Percentiles rank a stretch among this genome's conserved stretches.
These are phyloP conservation scores for Electrophaes corylata DNA, from an alignment of 2,888 invertebrate species.

Conservation along the genomic window DNA sequence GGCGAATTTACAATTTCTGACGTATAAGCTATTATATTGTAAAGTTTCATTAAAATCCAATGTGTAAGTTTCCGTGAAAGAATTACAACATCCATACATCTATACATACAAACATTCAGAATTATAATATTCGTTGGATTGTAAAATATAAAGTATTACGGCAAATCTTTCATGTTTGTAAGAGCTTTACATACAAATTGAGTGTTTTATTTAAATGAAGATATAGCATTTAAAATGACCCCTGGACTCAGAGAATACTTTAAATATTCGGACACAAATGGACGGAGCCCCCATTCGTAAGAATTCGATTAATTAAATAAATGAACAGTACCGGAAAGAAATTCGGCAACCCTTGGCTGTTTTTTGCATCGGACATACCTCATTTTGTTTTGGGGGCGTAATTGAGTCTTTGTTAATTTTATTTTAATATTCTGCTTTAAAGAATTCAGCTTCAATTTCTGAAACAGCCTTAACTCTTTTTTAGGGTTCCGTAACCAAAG, in stretches of 20 bases:
- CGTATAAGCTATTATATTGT: too few species aligned
- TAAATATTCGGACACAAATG: slow-evolving; percentile 74
- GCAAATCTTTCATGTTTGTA: too few species aligned
- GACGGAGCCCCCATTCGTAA: slow-evolving; percentile 69
- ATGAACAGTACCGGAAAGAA: slow-evolving; percentile 77
- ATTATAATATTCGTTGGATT: too few species aligned
- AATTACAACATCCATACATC: too few species aligned
- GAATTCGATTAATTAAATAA: slow-evolving; percentile 83
- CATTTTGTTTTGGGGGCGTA: slow-evolving; percentile 70
- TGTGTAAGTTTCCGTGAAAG: too few species aligned
- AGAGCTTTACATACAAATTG: too few species aligned
- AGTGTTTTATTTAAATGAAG: background rate
- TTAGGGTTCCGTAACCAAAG: too few species aligned
- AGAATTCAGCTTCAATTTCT: slow-evolving; percentile 45
- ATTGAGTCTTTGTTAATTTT: slow-evolving; percentile 77
- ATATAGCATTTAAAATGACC: background rate
- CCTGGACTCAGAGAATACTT: slow-evolving; percentile 44
- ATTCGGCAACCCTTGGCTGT: slow-evolving; percentile 75
- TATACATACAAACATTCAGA: too few species aligned
- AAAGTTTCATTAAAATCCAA: too few species aligned
- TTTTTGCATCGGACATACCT: slow-evolving; percentile 76
- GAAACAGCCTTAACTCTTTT: slow-evolving; percentile 16
- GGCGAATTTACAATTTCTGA: too few species aligned
- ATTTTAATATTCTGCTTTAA: slow-evolving; percentile 58
- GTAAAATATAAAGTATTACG: too few species aligned